These are phyloP conservation scores for Drosophila diplacantha DNA, from an alignment of 2,888 invertebrate species.

Conservation along the genomic window DNA sequence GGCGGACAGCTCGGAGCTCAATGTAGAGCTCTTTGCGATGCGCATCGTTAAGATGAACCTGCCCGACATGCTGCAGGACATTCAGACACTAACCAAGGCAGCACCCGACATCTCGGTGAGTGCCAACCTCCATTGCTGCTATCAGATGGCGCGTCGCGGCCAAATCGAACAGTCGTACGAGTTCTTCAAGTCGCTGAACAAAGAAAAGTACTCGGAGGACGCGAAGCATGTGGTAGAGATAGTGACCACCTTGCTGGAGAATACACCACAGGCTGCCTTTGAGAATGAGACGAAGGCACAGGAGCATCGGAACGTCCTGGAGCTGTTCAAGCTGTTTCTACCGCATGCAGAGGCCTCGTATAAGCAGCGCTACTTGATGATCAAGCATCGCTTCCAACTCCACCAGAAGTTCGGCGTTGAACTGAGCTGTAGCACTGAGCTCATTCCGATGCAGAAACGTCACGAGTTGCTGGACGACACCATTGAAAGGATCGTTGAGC, in stretches of 20 bases:
- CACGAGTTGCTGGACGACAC: conserved; percentile 63
- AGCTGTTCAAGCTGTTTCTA: conserved; percentile 72
- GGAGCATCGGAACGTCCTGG: conserved; percentile 67
- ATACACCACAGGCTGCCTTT: conserved; percentile 33
- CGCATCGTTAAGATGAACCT: conserved; percentile 75
- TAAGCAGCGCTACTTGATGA: conserved; percentile 55
- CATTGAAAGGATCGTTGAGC: conserved; percentile 63
- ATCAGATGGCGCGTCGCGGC: conserved; percentile 74
- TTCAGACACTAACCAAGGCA: conserved; percentile 71
- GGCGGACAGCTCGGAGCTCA: conserved; percentile 68
- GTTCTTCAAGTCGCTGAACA: conserved; percentile 68
- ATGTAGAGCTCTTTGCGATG: conserved; percentile 74
- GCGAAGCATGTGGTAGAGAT: conserved; percentile 65
- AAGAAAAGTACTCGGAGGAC: conserved; percentile 57
- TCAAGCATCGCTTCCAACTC: conserved; percentile 67
- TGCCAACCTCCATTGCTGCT: conserved; percentile 76
- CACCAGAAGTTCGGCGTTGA: conserved; percentile 63
- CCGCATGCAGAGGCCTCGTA: conserved; percentile 47
- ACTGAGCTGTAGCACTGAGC: conserved; percentile 47
- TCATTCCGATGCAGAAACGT: conserved; percentile 55
- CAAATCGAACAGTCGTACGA: conserved; percentile 71
- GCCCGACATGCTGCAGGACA: conserved; percentile 76
- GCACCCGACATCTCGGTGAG: conserved; percentile 71
- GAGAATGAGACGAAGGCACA: conserved; percentile 41
- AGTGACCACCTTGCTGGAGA: conserved; percentile 63